A percentile compares a stretch with the other conserved stretches of the same genome.
phyloP scores from a whole-genome alignment of 2,888 invertebrate species.

The Aporophyla lueneburgensis region DNA sequence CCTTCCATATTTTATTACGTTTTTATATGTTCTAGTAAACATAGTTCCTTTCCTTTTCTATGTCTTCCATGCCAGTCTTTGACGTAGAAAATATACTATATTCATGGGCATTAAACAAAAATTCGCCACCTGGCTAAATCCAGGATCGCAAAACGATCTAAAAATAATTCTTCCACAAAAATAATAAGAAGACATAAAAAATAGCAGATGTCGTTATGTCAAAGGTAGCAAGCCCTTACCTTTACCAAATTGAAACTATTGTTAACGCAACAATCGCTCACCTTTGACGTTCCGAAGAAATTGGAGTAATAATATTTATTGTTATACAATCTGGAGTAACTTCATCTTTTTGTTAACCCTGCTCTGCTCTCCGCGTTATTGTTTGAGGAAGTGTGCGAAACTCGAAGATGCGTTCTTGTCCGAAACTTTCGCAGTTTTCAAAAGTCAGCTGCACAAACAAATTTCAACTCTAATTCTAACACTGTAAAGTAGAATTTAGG shows the following conservation, averaged over 20 bases:
- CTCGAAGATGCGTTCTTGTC: conserved; percentile 67
- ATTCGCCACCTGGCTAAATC: not conserved
- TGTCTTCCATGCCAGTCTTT: too few relatives aligned
- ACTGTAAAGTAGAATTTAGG: conserved; percentile 44
- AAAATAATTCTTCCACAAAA: conserved; percentile 50
- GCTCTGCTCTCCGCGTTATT: conserved; percentile 70
- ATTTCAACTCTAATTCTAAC: conserved; percentile 49
- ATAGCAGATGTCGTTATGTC: conserved; percentile 79
- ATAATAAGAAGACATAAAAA: conserved; percentile 63
- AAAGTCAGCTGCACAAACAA: conserved; percentile 8
- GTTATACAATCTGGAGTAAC: conserved; percentile 85
- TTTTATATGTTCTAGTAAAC: not conserved
- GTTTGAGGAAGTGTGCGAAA: conserved; percentile 87
- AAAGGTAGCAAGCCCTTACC: conserved; percentile 75
- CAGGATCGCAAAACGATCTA: conserved; percentile 8
- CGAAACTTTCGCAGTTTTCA: conserved; percentile 39
- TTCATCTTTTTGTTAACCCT: conserved; percentile 77
- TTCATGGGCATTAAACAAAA: not conserved
- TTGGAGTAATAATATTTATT: conserved; percentile 85
- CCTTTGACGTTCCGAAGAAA: conserved; percentile 74
- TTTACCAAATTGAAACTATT: conserved; percentile 78
- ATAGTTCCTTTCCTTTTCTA: too few relatives aligned
- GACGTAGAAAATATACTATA: not conserved
- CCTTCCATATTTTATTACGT: not conserved
- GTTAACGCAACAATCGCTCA: conserved; percentile 80